Conservation (phyloP, 2,113 vertebrate species). For the Ranitomeya variabilis region DNA sequence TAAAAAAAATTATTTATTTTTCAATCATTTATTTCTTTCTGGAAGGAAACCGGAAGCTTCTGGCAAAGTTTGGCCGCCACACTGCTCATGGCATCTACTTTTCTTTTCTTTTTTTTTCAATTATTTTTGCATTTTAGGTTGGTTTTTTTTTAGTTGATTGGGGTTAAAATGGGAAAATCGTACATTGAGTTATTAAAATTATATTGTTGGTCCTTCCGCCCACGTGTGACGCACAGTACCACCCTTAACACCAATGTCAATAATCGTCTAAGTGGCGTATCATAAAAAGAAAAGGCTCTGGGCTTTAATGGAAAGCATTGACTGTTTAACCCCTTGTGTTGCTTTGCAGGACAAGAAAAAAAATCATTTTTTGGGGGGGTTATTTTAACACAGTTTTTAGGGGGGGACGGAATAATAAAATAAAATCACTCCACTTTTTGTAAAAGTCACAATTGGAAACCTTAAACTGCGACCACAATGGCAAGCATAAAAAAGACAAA, state of each 20-base stretch:
- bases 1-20: background rate
- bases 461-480: too few relatives aligned
- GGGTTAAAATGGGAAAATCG: background rate
- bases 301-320: background rate
- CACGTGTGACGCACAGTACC: background rate
- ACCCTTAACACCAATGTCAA: background rate
- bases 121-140: background rate
- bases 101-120: background rate
- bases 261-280: slow-evolving; percentile 2
- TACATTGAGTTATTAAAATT: background rate
- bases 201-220: background rate
- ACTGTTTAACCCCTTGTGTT: background rate
- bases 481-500: too few relatives aligned
- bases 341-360: background rate
- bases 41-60: too few relatives aligned
- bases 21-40: background rate
- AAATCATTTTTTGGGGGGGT: too few relatives aligned
- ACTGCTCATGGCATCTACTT: too few relatives aligned
- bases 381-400: too few relatives aligned
- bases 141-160: background rate
- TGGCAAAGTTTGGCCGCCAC: too few relatives aligned
- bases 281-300: background rate
- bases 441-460: too few relatives aligned
- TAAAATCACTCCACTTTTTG: too few relatives aligned
- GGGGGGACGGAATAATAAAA: too few relatives aligned